Base-by-base conservation (phyloP, 2,888 invertebrate species). In the Ptychoptera contaminata region DNA sequence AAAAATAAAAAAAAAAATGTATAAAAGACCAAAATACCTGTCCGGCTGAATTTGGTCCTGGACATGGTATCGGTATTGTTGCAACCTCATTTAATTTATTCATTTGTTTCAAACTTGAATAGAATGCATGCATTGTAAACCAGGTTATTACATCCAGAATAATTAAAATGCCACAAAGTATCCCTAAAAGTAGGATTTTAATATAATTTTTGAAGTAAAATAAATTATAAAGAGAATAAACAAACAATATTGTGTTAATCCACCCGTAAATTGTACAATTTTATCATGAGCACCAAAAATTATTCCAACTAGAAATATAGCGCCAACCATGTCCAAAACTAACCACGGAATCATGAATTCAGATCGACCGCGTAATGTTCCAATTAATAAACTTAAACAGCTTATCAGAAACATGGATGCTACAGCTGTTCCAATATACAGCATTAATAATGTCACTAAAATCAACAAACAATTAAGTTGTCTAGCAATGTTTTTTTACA, bases 51-150 rank as follows among this genome's bases (percentile, higher is more conserved):
- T 63, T 63, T 11, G 65, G 62, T 11, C 63, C 57, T 38, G 63
- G 66, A 40, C 62, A 63, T 2, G 65, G 65, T 43, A 65, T 65
- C 31, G 65, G 64, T 16, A 65, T 64, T 7, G 65, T 65, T 29
- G 65, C 65, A 16, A 65, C 62, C 49, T 65, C 65, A 2, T 62
- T 59, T 34, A 65, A 44, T 47, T 63, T 65, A 34, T 62, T 62
- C 54, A 65, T 62, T 42, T 63, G 57, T 9, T 62, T 56, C 39
- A 65, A 51, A 42, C 58, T 63, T 46, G 60, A 56, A 43, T 63
- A 65, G 52, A 58, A 65, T 6, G 56, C 55, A 43, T 62, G 59
- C 49, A 65, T 58, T 2, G 61, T 56, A 46, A 59, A 61, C 65
- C 65, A 64, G 53, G 63, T 62, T 30, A 58, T 48, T 8, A 54